Evolutionary conservation across 2,113 vertebrate species (phyloP).

Genomic region (Peromyscus californicus): DNA sequence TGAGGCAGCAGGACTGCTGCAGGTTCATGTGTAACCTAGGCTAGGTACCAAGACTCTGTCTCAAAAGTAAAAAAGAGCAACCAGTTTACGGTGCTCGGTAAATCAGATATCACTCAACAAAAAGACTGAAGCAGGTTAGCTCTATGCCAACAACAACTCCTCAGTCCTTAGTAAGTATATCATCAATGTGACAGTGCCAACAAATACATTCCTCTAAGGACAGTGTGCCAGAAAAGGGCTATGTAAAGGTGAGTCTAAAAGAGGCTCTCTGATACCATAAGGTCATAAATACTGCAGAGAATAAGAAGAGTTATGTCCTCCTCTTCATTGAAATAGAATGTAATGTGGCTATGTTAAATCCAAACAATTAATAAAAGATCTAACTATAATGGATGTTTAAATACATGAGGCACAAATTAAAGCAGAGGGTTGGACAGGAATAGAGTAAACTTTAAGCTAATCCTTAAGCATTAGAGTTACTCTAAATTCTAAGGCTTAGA

Average conservation of each 20-base stretch:
- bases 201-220: background rate
- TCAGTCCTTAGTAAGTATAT: background rate
- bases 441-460: background rate
- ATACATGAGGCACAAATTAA: constrained; percentile 1
- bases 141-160: background rate
- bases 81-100: background rate
- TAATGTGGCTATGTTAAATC: constrained; percentile 33
- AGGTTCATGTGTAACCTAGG: background rate
- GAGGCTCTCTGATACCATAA: background rate
- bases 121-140: background rate
- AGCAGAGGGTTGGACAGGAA: background rate
- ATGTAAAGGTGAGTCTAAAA: background rate
- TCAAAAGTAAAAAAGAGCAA: background rate
- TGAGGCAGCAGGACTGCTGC: background rate
- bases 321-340: background rate
- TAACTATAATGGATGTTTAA: background rate
- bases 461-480: background rate
- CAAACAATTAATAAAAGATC: constrained; percentile 31
- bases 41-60: background rate
- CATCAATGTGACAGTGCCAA: background rate
- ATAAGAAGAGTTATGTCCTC: background rate
- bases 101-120: constrained; percentile 30
- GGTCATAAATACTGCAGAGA: background rate
- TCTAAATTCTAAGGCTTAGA: background rate
- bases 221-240: background rate